Conservation (phyloP, 2,113 vertebrate genomes). For the Equus przewalskii region DNA sequence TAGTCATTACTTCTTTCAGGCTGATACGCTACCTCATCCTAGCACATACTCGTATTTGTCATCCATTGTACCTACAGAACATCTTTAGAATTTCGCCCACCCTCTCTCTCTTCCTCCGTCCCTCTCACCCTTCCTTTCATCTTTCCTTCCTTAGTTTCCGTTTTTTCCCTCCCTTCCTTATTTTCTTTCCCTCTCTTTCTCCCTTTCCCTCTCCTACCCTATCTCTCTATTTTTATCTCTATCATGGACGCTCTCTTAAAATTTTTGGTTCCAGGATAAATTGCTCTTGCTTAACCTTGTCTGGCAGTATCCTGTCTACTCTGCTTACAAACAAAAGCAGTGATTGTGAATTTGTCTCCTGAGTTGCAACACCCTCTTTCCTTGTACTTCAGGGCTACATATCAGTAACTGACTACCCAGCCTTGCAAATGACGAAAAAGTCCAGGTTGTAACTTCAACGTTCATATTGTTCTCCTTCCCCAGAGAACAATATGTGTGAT, state of each 20-base stretch:
- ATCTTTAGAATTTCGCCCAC: neutral
- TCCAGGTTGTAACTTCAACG: neutral
- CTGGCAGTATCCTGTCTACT: neutral
- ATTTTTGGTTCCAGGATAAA: neutral
- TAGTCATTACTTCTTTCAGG: neutral
- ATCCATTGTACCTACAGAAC: neutral
- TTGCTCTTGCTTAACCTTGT: neutral
- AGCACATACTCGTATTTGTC: neutral
- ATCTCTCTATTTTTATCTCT: neutral
- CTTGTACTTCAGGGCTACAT: neutral
- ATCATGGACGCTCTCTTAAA: neutral
- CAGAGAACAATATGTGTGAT: neutral
- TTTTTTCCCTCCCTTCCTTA: rapidly evolving
- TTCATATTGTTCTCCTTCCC: neutral
- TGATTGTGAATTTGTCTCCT: neutral
- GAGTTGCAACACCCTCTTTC: neutral
- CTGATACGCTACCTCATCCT: neutral
- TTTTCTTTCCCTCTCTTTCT: neutral
- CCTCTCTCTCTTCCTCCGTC: neutral
- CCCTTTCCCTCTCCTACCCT: rapidly evolving
- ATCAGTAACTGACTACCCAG: neutral
- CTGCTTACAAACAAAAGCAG: neutral
- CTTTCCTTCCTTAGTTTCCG: neutral
- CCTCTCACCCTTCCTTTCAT: too few species aligned
- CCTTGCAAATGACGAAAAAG: neutral